A percentile compares a stretch with the other conserved stretches of the same genome.
These are phyloP conservation scores for Siniperca chuatsi DNA, from an alignment of 2,113 vertebrate genomes.

Conservation along the genomic window DNA sequence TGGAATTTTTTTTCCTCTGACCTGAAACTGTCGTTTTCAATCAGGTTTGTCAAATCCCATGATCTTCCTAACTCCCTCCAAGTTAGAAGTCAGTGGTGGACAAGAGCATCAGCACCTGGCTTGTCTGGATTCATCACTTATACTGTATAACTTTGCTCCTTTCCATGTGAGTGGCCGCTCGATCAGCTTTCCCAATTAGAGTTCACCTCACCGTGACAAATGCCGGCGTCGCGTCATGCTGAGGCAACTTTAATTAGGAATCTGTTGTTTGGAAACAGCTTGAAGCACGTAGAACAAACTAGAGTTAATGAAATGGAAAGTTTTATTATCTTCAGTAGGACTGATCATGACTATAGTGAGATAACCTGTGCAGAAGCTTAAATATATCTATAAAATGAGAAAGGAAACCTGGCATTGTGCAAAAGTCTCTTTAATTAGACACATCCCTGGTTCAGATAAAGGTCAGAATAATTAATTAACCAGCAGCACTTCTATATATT, in stretches of 20 bases:
- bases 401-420: background rate
- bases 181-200: slow-evolving; percentile 63
- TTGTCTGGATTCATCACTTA: slow-evolving; percentile 19
- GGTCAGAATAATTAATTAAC: slow-evolving; percentile 8
- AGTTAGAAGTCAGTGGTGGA: slow-evolving; percentile 17
- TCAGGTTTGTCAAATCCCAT: slow-evolving; percentile 44
- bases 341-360: background rate
- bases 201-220: slow-evolving; percentile 60
- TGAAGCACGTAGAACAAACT: background rate
- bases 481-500: background rate
- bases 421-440: background rate
- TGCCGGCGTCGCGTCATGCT: slow-evolving; percentile 29
- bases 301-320: slow-evolving; percentile 20
- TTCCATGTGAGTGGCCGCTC: slow-evolving; percentile 19
- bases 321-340: background rate
- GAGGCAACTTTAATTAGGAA: slow-evolving; percentile 52
- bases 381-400: background rate
- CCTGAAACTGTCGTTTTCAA: slow-evolving; percentile 47
- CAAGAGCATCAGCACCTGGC: background rate
- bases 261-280: slow-evolving; percentile 38
- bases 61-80: slow-evolving; percentile 7
- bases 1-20: slow-evolving; percentile 6
- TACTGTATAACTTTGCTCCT: slow-evolving; percentile 33
- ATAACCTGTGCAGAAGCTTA: background rate
- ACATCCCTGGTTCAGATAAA: background rate